These are phyloP conservation scores for Monodelphis domestica DNA, from an alignment of 2,797 vertebrate species.

Conservation along the genomic window DNA sequence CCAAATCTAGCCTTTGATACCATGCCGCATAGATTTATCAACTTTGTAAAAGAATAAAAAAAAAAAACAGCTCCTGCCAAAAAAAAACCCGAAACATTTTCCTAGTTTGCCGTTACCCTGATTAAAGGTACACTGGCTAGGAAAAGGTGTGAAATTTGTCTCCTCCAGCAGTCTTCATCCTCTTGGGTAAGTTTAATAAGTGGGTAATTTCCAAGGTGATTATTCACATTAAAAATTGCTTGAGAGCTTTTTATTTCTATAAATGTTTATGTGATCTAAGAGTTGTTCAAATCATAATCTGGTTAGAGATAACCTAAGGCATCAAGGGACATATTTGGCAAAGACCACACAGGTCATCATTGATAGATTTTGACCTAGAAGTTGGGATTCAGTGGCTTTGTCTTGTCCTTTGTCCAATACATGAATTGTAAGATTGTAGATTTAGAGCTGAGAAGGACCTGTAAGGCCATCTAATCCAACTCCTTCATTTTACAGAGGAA, in stretches of 20 bases:
- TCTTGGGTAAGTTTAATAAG: constrained; percentile 25
- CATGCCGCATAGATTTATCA: not conserved
- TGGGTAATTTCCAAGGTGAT: constrained; percentile 39
- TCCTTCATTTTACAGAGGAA: not conserved
- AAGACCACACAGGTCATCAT: not conserved
- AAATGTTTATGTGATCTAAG: constrained; percentile 42
- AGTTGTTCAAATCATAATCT: constrained; percentile 43
- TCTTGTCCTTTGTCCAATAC: not conserved
- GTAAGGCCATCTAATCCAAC: not conserved
- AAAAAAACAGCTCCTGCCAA: constrained; percentile 37
- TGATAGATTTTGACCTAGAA: not conserved
- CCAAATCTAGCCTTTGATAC: not conserved
- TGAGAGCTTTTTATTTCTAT: constrained; percentile 49
- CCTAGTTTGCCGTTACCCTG: not conserved
- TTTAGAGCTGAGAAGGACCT: not conserved
- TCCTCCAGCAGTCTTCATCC: not conserved
- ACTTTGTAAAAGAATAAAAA: constrained; percentile 25
- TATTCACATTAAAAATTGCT: constrained; percentile 54
- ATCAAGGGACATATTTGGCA: not conserved
- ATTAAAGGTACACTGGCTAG: constrained; percentile 33
- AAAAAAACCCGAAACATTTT: too few relatives aligned
- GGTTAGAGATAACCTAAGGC: not conserved
- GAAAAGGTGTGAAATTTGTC: constrained; percentile 49
- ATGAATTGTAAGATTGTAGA: not conserved
- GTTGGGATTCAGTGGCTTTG: not conserved